Evolutionary conservation across 2,888 invertebrate species (phyloP).

Genomic region (Hedychridium roseum): DNA sequence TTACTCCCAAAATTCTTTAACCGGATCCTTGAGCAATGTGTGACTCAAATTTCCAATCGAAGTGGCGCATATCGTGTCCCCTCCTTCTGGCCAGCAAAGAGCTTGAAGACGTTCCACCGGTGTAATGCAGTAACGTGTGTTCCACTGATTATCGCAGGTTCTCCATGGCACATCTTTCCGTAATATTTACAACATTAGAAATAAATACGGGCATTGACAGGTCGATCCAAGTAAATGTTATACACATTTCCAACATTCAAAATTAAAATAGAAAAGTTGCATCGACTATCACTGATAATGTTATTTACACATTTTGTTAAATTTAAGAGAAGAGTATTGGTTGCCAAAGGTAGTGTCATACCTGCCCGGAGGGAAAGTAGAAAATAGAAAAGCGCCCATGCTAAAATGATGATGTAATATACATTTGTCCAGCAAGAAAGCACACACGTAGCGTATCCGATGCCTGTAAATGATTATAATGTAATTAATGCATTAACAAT

Average conservation of each 20-base stretch:
- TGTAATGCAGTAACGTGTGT: slow-evolving; percentile 88
- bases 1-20: slow-evolving; percentile 99
- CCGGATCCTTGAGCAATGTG: slow-evolving; percentile 83
- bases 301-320: no score
- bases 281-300: no score
- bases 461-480: no score
- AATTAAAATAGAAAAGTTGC: no score
- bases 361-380: slow-evolving; percentile 87
- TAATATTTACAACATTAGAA: no score
- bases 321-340: no score
- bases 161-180: slow-evolving; percentile 92
- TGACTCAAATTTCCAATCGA: slow-evolving; percentile 75
- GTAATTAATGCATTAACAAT: no score
- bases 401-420: slow-evolving; percentile 97
- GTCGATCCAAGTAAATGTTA: no score
- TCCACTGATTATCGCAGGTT: slow-evolving; percentile 93
- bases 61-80: slow-evolving; percentile 68
- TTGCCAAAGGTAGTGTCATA: no score
- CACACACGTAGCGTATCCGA: slow-evolving; percentile 97
- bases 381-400: slow-evolving; percentile 98
- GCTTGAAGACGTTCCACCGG: slow-evolving; percentile 81
- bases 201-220: no score
- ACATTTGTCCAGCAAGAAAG: slow-evolving; percentile 99
- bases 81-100: slow-evolving; percentile 73
- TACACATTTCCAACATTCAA: no score